These are phyloP conservation scores for Miniopterus natalensis DNA, from an alignment of 2,113 vertebrate genomes.

Conservation along the genomic window DNA sequence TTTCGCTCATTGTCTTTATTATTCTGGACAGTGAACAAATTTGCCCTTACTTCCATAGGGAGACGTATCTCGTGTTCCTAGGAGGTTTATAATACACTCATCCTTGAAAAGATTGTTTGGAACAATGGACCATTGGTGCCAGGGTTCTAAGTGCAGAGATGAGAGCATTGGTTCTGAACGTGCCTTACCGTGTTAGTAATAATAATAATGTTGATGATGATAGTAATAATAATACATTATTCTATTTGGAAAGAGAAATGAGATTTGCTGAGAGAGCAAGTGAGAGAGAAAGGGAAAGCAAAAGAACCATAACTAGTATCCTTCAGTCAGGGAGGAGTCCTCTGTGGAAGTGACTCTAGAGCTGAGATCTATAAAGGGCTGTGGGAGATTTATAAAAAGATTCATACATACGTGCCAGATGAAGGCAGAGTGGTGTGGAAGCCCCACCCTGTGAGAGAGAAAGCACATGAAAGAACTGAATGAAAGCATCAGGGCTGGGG, in stretches of 20 bases:
- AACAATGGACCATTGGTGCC: neutral
- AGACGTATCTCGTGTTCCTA: neutral
- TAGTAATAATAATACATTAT: neutral
- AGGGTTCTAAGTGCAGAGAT: neutral
- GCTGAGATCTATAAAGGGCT: neutral
- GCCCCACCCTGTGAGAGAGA: neutral
- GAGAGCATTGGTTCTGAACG: neutral
- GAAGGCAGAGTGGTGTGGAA: neutral
- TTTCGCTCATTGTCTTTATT: neutral
- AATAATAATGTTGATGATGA: neutral
- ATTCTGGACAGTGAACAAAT: neutral
- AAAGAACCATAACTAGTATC: neutral
- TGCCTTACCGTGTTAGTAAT: neutral
- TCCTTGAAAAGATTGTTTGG: neutral
- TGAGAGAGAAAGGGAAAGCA: neutral
- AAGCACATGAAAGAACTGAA: neutral
- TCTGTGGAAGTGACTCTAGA: neutral
- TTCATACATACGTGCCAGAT: neutral
- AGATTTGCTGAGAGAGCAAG: neutral
- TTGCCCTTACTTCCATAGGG: neutral
- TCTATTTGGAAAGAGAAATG: neutral
- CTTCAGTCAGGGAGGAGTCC: neutral
- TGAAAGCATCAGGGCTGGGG: fast-evolving
- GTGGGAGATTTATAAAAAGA: neutral
- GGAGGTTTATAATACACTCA: neutral